Conservation (phyloP, 2,797 vertebrate species). For the Pangasius sanitwongsei region DNA sequence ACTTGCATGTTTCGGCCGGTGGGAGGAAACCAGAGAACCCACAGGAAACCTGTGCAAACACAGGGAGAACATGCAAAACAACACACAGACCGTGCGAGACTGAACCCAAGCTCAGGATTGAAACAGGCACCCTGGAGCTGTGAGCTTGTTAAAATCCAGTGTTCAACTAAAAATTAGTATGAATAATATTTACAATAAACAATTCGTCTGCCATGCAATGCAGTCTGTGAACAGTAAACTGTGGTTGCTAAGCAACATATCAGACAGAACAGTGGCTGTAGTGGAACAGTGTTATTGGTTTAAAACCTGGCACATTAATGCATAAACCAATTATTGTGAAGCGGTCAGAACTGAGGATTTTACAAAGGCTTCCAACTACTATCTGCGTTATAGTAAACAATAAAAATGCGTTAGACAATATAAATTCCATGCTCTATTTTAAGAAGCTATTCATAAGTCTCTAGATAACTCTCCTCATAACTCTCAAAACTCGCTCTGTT, state of each 20-base stretch:
- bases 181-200: neutral
- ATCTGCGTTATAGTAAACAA: neutral
- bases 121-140: neutral
- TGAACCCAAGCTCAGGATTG: neutral
- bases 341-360: neutral
- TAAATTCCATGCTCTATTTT: neutral
- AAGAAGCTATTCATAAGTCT: neutral
- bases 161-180: neutral
- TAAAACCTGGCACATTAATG: too few relatives aligned
- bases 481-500: neutral
- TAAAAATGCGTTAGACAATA: neutral
- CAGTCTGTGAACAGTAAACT: neutral
- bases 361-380: neutral
- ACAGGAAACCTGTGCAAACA: neutral
- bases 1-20: neutral
- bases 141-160: neutral
- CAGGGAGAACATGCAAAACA: neutral
- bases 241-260: neutral
- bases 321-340: neutral
- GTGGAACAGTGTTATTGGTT: neutral
- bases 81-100: neutral
- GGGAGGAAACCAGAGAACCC: neutral
- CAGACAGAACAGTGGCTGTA: neutral
- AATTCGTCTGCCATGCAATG: neutral
- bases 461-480: too few relatives aligned